Evolutionary conservation across 2,113 vertebrate genomes (phyloP), one percentile per base, ranked within the genome.

Genomic region (Nanorana parkeri): DNA sequence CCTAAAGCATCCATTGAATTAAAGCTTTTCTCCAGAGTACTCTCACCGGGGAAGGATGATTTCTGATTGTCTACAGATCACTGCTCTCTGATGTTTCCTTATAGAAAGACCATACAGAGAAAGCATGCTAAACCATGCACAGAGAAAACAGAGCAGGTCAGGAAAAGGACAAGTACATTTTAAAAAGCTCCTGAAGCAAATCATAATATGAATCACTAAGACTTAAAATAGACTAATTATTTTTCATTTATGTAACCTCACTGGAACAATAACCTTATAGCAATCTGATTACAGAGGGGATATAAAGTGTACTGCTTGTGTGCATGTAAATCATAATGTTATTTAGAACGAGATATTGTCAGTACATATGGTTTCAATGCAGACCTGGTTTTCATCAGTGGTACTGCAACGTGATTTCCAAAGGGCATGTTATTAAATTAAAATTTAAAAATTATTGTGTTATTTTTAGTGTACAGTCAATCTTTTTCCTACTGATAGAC

Each of bases 301-400:
- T n/a, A 60, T 61, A 75, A 61, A 21, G 28, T 28, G 13, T 56
- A 15, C 19, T 36, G 10, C 16, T 15, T 36, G 17, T 56, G 52
- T 17, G n/a, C 29, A 36, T 56, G 60, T 60, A 61, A 80, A 23
- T 29, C 71, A 71, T n/a, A 52, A 41, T 61, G 23, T 69, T 23
- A 71, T 71, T 63, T 0, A 52, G 20, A 63, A 36, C 23, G 63
- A 47, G 20, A 80, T 68, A 61, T 17, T 47, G 36, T 71, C 36
- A 51, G 66, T 29, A 80, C 78, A 80, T 64, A n/a, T 64, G 78
- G 29, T 80, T 64, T 72, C 36, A 71, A 63, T 71, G 55, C 5
- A 61, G 23, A 23, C 24, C 19, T 63, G 55, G 67, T 63, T 69
- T 71, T 63, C 78, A 26, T 60, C 78, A 71, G 19, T 41, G 51